Percentiles rank a stretch among this genome's conserved stretches.
Conservation (phyloP, 2,113 vertebrate species). For the Piprites chloris region DNA sequence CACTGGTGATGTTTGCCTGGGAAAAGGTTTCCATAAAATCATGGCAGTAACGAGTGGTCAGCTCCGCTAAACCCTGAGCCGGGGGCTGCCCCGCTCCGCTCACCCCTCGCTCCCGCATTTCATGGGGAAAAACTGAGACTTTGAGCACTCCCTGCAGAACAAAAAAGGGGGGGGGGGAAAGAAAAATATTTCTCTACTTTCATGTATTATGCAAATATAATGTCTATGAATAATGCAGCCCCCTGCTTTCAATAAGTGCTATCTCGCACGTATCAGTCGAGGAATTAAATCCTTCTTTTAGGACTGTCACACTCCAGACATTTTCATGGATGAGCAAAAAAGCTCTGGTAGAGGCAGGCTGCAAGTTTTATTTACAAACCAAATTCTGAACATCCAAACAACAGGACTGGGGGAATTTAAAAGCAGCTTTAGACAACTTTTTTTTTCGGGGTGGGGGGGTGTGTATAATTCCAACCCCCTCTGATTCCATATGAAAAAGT, state of each 20-base stretch:
- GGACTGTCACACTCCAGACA: rapidly evolving
- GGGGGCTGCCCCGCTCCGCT: not conserved
- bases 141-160: not conserved
- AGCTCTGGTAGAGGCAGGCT: not conserved
- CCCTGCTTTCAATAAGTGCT: not conserved
- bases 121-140: not conserved
- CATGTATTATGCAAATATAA: slow-evolving; percentile 34
- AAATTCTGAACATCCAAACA: not conserved
- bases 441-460: too few species aligned
- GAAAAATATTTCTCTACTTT: not conserved
- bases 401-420: not conserved
- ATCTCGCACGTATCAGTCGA: not conserved
- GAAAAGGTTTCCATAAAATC: not conserved
- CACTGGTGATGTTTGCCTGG: not conserved
- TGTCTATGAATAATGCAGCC: slow-evolving; percentile 23
- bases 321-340: not conserved
- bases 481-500: not conserved
- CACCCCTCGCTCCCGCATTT: not conserved
- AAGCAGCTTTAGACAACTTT: not conserved
- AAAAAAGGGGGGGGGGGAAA: not conserved
- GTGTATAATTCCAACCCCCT: not conserved
- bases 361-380: not conserved
- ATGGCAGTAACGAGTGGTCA: not conserved
- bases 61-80: rapidly evolving
- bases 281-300: not conserved